Evolutionary conservation across 2,888 invertebrate genomes (phyloP).

Genomic region (Allophyes oxyacanthae): DNA sequence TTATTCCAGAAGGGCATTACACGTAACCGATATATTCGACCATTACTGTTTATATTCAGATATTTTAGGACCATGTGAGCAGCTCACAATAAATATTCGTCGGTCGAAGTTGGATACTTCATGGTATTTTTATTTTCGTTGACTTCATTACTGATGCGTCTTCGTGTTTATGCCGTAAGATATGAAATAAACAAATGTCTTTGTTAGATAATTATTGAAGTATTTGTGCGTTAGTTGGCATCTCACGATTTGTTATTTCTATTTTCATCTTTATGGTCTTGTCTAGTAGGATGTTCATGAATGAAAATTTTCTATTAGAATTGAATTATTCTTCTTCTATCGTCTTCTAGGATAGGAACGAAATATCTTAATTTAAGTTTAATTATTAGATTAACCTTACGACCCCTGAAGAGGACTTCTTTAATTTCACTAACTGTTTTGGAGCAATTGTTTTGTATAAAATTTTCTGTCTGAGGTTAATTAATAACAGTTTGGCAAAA

Average conservation of each 20-base stretch:
- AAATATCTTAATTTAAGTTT: too few relatives aligned
- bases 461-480: too few relatives aligned
- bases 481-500: too few relatives aligned
- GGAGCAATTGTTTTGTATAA: too few relatives aligned
- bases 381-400: too few relatives aligned
- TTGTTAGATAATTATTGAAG: too few relatives aligned
- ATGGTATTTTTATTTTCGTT: constrained; percentile 41
- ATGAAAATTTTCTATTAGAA: too few relatives aligned
- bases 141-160: constrained; percentile 13
- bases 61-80: constrained; percentile 39
- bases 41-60: constrained; percentile 26
- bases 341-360: too few relatives aligned
- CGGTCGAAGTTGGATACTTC: constrained; percentile 9
- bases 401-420: too few relatives aligned
- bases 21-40: constrained; percentile 3
- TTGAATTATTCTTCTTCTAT: too few relatives aligned
- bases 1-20: constrained; percentile 7
- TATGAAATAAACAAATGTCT: not conserved
- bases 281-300: too few relatives aligned
- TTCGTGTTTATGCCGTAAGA: constrained; percentile 12
- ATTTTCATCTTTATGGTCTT: not conserved
- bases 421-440: too few relatives aligned
- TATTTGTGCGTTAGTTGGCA: not conserved
- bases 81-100: constrained; percentile 8
- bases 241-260: not conserved